Percentiles rank a stretch among this genome's conserved stretches.
Evolutionary conservation across 2,888 invertebrate species (phyloP).

Genomic region (Acanthosoma haemorrhoidale): DNA sequence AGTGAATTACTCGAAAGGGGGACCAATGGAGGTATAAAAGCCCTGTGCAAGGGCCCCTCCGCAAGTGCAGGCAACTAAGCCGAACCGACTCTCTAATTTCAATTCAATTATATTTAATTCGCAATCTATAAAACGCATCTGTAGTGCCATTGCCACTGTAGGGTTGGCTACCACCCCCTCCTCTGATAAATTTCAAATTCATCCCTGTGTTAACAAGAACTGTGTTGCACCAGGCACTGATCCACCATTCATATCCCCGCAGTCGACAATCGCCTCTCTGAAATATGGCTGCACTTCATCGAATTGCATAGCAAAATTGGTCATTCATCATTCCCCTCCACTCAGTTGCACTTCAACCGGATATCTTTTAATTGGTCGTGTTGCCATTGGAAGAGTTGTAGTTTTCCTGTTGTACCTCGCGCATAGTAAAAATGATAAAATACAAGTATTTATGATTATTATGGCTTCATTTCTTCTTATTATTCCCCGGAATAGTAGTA

Average conservation of each 20-base stretch:
- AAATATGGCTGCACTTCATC: neutral
- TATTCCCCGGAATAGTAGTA: too few relatives aligned
- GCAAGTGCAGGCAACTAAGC: neutral
- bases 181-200: slow-evolving; percentile 30
- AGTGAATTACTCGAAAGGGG: slow-evolving; percentile 4
- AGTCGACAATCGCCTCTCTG: neutral
- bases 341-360: too few relatives aligned
- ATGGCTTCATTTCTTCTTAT: too few relatives aligned
- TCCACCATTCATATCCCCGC: neutral
- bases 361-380: too few relatives aligned
- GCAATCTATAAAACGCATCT: slow-evolving; percentile 36
- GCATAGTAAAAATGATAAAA: too few relatives aligned
- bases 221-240: too few relatives aligned
- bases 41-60: neutral
- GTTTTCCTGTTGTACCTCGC: too few relatives aligned
- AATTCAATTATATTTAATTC: slow-evolving; percentile 37
- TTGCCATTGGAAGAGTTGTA: too few relatives aligned
- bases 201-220: slow-evolving; percentile 30
- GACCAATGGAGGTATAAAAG: neutral
- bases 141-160: too few relatives aligned
- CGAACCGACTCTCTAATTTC: slow-evolving; percentile 30
- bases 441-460: too few relatives aligned
- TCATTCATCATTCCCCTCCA: neutral
- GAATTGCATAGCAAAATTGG: neutral
- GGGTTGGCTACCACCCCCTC: slow-evolving; percentile 8